Base-by-base conservation (phyloP, 2,888 invertebrate species). In the Bedellia somnulentella region DNA sequence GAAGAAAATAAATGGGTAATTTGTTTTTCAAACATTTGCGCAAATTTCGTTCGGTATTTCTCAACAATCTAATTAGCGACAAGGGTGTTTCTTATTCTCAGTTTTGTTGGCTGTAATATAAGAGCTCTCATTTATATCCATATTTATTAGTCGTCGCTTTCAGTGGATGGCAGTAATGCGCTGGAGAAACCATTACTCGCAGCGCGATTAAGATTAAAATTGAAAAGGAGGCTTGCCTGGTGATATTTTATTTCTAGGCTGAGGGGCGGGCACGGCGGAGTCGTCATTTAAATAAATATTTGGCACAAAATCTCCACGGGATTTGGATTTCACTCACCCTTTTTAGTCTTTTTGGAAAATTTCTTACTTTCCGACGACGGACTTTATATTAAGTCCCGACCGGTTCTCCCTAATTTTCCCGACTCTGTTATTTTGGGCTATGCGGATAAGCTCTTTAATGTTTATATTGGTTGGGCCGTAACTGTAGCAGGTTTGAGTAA, bases 231-330 rank as follows among this genome's bases (percentile, higher is more conserved):
- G 37, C 36, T 40, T 37, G 27, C 27, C 39, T 33, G 32, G 37
- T 43, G 37, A 48, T 53, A 52, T 57, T 57, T 53, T 53, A 58
- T 54, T 54, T 45, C 44, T 37, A 40, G 46, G 43, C 46, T 47
- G 46, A 39, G 52, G 48, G 48, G 45, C 15, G 26, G 10, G n/a
- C n/a, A 17, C 21, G 17, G 11, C 35, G 45, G 43, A 44, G 49
- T 45, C 43, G 48, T 48, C 52, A 49, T 56, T 52, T 51, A 52
- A 60, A 60, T 53, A 58, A 56, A 60, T 56, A 55, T 61, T 55
- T 52, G 46, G 33, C 35, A 49, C 48, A 42, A 45, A 52, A 47
- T 45, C 49, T 43, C 43, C 41, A 34, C 42, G 37, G 42, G 43
- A 40, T 43, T 51, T 46, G 44, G 40, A 47, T 56, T 52, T 47